Evolutionary conservation across 2,113 vertebrate genomes (phyloP).

Genomic region (Mirza zaza): DNA sequence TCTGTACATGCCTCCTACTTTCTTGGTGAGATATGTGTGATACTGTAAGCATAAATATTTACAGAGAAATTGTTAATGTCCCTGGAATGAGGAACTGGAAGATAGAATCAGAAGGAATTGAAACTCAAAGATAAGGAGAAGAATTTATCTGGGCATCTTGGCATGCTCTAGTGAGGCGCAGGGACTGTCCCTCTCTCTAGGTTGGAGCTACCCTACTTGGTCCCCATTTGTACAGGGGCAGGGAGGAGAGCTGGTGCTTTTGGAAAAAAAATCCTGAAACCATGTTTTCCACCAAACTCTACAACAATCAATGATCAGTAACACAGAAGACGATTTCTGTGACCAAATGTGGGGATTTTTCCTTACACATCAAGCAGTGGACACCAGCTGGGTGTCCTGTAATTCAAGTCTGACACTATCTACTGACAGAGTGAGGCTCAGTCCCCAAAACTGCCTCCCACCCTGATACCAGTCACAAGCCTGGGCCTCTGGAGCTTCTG

Average conservation of each 20-base stretch:
- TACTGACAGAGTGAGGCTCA: too few relatives aligned
- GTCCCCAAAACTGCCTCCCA: too few relatives aligned
- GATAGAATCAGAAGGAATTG: not conserved
- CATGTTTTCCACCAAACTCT: too few relatives aligned
- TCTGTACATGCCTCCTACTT: not conserved
- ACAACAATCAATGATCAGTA: too few relatives aligned
- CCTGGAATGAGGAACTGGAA: slow-evolving; percentile 66
- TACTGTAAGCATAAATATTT: not conserved
- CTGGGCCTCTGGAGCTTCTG: too few relatives aligned
- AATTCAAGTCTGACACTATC: too few relatives aligned
- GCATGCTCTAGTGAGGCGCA: not conserved
- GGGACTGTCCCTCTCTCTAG: rapidly evolving
- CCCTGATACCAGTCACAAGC: too few relatives aligned
- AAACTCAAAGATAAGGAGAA: slow-evolving; percentile 29
- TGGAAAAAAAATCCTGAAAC: too few relatives aligned
- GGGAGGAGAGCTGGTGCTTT: not conserved
- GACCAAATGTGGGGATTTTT: too few relatives aligned
- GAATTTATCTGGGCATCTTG: not conserved
- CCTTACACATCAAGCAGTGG: too few relatives aligned
- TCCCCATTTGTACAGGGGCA: not conserved
- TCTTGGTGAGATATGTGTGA: not conserved
- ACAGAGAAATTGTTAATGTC: slow-evolving; percentile 5
- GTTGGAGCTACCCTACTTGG: not conserved
- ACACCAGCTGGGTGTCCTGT: too few relatives aligned
- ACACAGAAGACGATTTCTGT: too few relatives aligned